Evolutionary conservation across 2,888 invertebrate species (phyloP).

Genomic region (Epinotia nisella): DNA sequence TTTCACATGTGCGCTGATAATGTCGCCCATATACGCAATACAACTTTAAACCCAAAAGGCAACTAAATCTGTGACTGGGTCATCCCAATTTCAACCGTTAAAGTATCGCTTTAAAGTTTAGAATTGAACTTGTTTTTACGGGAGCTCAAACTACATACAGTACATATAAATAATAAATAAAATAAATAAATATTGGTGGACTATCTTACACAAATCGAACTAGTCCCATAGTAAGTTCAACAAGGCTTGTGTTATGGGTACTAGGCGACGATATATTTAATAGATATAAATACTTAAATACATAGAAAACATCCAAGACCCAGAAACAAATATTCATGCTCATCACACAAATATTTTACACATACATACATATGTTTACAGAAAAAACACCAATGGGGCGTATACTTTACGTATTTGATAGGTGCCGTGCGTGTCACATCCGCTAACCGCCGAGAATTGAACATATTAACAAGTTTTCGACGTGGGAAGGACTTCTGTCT

Average conservation of each 20-base stretch:
- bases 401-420: not conserved
- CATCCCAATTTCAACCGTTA: constrained; percentile 4
- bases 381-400: constrained; percentile 10
- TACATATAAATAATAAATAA: no score
- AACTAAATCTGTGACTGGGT: not conserved
- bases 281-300: no score
- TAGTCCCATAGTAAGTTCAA: no score
- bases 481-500: not conserved
- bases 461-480: not conserved
- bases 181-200: no score
- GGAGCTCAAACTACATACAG: not conserved
- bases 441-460: not conserved
- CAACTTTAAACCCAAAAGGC: not conserved
- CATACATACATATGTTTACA: constrained; percentile 5
- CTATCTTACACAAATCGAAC: no score
- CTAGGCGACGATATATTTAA: no score
- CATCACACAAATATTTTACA: no score
- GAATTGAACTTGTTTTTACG: not conserved
- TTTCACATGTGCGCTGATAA: no score
- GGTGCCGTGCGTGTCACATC: not conserved
- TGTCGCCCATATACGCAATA: constrained; percentile 11
- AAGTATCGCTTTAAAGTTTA: not conserved
- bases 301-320: no score
- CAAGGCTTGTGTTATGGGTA: no score
- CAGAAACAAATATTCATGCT: no score